These are phyloP conservation scores for Macrosteles quadrilineatus DNA, from an alignment of 1,140 invertebrate genomes.

Conservation along the genomic window DNA sequence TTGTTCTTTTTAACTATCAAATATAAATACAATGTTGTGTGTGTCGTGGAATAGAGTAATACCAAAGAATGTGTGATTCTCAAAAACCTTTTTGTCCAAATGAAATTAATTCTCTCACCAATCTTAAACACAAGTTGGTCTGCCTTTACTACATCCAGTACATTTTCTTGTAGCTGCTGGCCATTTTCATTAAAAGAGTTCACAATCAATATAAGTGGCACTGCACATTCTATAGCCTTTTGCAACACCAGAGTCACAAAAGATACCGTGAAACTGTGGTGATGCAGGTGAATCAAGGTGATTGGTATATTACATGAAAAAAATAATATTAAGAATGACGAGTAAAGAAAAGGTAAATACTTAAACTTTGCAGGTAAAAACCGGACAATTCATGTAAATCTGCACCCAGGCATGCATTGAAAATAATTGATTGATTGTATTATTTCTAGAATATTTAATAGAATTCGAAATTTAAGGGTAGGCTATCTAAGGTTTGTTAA, in stretches of 20 bases:
- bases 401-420: too few species aligned
- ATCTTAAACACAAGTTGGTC: not conserved
- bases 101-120: not conserved
- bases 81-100: not conserved
- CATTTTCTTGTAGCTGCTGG: not conserved
- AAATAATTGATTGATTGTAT: too few species aligned
- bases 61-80: not conserved
- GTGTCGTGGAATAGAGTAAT: not conserved
- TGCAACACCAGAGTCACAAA: not conserved
- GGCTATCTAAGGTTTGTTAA: too few species aligned
- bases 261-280: not conserved
- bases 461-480: too few species aligned
- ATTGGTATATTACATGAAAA: not conserved
- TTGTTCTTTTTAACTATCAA: not conserved
- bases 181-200: not conserved
- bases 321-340: not conserved
- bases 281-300: not conserved
- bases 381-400: too few species aligned
- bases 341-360: not conserved
- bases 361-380: not conserved
- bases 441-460: too few species aligned
- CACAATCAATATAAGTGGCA: not conserved
- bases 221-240: not conserved
- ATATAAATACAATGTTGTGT: not conserved
- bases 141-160: not conserved